Evolutionary conservation across 2,797 vertebrate species (phyloP).

Genomic region (Acridotheres tristis): DNA sequence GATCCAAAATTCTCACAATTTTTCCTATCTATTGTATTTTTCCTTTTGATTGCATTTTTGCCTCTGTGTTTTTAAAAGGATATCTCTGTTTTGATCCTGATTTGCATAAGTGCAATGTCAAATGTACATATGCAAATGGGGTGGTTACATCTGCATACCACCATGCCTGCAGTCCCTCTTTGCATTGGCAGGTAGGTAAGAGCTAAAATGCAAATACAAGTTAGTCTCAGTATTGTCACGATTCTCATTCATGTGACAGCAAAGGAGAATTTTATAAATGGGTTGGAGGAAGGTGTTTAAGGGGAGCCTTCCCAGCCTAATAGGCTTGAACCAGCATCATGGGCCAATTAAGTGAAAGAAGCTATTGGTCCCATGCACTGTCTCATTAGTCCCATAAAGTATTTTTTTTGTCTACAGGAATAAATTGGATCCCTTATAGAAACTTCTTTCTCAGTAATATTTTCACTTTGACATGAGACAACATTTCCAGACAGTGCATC

Average conservation of each 20-base stretch:
- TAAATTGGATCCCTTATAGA: background rate
- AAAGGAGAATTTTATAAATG: background rate
- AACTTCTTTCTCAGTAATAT: background rate
- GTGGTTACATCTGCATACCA: background rate
- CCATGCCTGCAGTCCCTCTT: background rate
- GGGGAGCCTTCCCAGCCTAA: background rate
- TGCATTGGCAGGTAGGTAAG: background rate
- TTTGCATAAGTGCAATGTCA: constrained; percentile 23
- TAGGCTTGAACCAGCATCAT: background rate
- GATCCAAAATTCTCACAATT: background rate
- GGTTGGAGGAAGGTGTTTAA: background rate
- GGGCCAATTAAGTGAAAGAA: background rate
- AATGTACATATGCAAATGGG: background rate
- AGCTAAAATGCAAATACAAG: background rate
- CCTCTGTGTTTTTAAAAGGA: background rate
- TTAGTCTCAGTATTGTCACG: background rate
- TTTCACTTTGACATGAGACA: background rate
- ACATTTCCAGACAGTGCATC: background rate
- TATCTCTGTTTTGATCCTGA: background rate
- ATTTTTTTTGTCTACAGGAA: background rate
- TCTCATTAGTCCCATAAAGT: background rate
- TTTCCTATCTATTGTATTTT: background rate
- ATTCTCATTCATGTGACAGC: background rate
- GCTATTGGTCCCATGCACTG: background rate
- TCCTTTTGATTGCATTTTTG: background rate